These are phyloP conservation scores for Spatula clypeata DNA, from an alignment of 2,797 vertebrate species.

Conservation along the genomic window DNA sequence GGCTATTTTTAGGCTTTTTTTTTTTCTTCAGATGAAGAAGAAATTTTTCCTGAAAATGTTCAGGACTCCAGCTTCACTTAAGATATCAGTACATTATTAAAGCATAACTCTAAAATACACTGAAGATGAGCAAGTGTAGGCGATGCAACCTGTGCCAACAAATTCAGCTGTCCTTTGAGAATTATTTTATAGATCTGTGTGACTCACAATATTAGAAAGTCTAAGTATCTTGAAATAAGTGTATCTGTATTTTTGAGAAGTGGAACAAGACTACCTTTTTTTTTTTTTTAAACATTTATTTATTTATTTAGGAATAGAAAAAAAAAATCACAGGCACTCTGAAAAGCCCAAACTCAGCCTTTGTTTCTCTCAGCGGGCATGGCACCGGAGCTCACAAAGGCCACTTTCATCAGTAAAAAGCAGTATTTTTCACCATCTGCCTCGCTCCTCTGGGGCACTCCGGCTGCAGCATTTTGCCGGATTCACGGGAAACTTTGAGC, in stretches of 20 bases:
- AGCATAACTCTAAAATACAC: neutral
- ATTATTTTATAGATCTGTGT: neutral
- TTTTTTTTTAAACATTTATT: neutral
- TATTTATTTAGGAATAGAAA: neutral
- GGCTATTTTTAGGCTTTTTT: neutral
- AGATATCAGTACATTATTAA: neutral
- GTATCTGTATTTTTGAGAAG: neutral
- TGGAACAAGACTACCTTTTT: neutral
- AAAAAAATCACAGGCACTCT: neutral
- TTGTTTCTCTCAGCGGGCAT: neutral
- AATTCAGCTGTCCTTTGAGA: neutral
- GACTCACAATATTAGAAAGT: neutral
- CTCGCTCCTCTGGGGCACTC: neutral
- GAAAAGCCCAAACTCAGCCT: constrained; percentile 21
- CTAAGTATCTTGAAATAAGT: neutral
- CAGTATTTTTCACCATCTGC: neutral
- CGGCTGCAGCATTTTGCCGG: neutral
- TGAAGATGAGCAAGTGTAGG: neutral
- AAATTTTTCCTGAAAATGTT: neutral
- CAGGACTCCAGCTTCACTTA: neutral
- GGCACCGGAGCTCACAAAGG: neutral
- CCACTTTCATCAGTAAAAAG: neutral
- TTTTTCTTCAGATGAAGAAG: neutral
- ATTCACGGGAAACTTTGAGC: constrained; percentile 76
- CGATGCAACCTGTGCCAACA: neutral